phyloP scores from a whole-genome alignment of 2,113 vertebrate genomes.

The Empidonax alnorum region DNA sequence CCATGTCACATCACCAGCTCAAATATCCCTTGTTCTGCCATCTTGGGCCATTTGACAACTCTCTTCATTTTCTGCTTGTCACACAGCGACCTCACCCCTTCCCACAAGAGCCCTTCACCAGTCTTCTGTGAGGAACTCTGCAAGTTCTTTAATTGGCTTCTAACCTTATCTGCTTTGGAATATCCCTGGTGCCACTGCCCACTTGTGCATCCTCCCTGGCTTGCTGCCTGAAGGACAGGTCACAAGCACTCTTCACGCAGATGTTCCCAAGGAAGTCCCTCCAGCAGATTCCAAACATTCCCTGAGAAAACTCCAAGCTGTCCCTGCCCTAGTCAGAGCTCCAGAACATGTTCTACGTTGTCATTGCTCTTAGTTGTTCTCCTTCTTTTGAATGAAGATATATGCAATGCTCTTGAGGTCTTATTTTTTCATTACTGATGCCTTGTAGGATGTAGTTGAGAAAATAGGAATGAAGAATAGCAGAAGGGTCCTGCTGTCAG shows the following conservation, averaged over 20 bases:
- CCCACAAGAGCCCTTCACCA: background rate
- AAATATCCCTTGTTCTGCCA: background rate
- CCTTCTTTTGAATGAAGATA: background rate
- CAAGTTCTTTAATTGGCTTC: background rate
- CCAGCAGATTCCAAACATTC: background rate
- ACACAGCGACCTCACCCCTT: background rate
- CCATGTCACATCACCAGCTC: background rate
- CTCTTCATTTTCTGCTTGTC: background rate
- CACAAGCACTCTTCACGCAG: background rate
- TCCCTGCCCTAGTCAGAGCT: background rate
- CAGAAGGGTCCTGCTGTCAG: background rate
- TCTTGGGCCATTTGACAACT: background rate
- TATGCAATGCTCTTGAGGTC: background rate
- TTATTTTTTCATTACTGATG: background rate
- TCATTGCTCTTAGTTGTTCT: background rate
- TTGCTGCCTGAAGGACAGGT: background rate
- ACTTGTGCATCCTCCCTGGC: background rate
- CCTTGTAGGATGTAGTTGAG: background rate
- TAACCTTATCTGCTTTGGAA: background rate
- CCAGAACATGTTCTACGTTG: background rate
- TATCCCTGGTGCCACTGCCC: fast-evolving
- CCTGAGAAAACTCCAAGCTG: background rate
- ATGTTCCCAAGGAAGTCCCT: background rate
- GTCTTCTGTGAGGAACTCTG: background rate
- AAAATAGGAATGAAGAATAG: background rate